Evolutionary conservation across 2,888 invertebrate genomes (phyloP).

Genomic region (Notodonta ziczac): DNA sequence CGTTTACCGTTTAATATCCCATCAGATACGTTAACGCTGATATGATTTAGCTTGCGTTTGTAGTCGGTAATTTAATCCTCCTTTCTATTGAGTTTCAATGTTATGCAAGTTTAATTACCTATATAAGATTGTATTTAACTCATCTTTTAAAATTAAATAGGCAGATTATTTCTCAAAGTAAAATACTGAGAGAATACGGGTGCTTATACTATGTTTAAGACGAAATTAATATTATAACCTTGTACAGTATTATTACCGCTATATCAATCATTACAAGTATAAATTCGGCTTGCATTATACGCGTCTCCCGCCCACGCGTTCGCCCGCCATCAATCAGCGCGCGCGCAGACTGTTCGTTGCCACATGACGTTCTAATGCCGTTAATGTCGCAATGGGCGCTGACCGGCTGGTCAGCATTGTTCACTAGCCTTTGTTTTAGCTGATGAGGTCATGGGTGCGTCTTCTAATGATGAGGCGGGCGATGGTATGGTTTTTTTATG

Average conservation of each 20-base stretch:
- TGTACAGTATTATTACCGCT: conserved; percentile 1
- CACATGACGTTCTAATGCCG: conserved; percentile 76
- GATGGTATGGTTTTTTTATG: background rate
- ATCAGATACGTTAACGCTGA: conserved; percentile 41
- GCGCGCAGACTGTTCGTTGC: conserved; percentile 59
- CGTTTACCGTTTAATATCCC: conserved; percentile 55
- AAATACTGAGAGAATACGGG: no score
- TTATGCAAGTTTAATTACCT: no score
- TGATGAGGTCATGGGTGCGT: conserved; percentile 38
- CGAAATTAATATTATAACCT: background rate
- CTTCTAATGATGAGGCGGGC: background rate
- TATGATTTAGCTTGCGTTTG: conserved; percentile 24
- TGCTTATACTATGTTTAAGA: background rate
- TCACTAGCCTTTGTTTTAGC: conserved; percentile 42
- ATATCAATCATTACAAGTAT: background rate
- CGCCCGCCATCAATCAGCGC: conserved; percentile 70
- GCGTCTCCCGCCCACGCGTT: conserved; percentile 64
- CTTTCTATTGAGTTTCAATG: no score
- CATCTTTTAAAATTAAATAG: no score
- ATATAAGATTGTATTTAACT: no score
- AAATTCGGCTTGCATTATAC: conserved; percentile 70
- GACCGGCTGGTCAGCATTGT: conserved; percentile 56
- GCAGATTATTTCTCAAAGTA: no score
- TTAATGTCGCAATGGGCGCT: conserved; percentile 62
- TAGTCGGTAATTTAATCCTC: background rate